Evolutionary conservation across 2,113 vertebrate genomes (phyloP), one percentile per base, ranked within the genome.

Genomic region (Malurus elegans): DNA sequence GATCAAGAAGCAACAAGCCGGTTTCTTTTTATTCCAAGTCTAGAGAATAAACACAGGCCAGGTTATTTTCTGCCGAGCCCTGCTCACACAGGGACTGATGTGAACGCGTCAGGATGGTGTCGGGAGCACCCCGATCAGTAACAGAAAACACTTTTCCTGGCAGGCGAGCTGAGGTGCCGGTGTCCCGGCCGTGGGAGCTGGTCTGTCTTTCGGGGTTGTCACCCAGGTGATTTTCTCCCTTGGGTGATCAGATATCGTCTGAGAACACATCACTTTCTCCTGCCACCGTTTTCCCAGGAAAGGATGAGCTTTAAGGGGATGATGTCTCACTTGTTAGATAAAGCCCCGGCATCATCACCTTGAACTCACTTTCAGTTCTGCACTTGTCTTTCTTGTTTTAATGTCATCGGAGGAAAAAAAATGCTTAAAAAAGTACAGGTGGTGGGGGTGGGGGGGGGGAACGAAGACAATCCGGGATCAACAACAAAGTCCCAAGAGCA

Each of bases 1-100:
- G 91, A 95, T 91, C 86, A 92, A 88, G 86, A 95, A 83, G 48
- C 80, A 85, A 88, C 3, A 19, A 89, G 51, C 6, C 11, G 2
- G 50, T 38, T 82, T 83, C 64, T 83, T 90, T 94, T 83, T 36
- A 54, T 65, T 79, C 79, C 57, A 19, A 82, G 32, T 31, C 45
- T 82, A 29, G 57, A 58, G 62, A 65, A 86, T 56, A 86, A 94
- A 79, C 31, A 47, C 42, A 69, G 80, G 88, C 66, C 65, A 24
- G 36, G 71, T 42, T 75, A 53, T 61, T 91, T 64, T 64, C n/a
- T 85, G 70, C 28, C 26, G 25, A 54, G 62, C 12, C 47, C n/a
- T 29, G 56, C 48, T 62, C 42, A 4, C 31, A 16, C 24, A 14
- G 54, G 23, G 45, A 5, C 28, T 34, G 64, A 42, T 50, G 53